Evolutionary conservation across 2,888 invertebrate species (phyloP), one percentile per base, ranked within the genome.

Genomic region (Aphidoletes aphidimyza): DNA sequence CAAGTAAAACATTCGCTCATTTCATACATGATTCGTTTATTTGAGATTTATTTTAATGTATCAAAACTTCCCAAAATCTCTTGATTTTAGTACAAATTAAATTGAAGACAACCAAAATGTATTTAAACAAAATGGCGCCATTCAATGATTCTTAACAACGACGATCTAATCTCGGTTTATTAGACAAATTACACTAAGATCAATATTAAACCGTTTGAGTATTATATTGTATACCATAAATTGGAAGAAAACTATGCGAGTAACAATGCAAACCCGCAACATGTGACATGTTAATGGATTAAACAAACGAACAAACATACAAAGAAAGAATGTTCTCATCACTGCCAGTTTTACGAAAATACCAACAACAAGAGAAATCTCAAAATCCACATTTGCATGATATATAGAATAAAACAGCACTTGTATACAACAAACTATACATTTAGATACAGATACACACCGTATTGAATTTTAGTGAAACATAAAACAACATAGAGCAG

Each of bases 311-410:
- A 17, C n/a, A 47, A 47, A 47, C 9, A 47, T 11, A 47, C 17
- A 9, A 47, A 47, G 54, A 54, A 8, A 22, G n/a, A 54, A 54
- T 30, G 30, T 69, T 69, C 69, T 26, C 69, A 69, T 69, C 69
- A 69, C 69, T 69, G 69, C 69, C 69, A 30, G 26, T 69, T 69
- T 69, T 69, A 69, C 34, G 69, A 69, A 69, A 54, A 2, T 14
- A 42, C 6, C 6, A 42, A 42, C 42, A 42, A 42, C 42, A 42
- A 22, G 26, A 54, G 26, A 54, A n/a, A 54, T 69, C 69, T 69
- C 69, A 30, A 69, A 30, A 69, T 69, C 34, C 69, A 69, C 0
- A 54, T 54, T 54, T 22, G 54, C 54, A 54, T 54, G 1, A 22
- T 54, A 47, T 2, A 11, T 11, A 47, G 19, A 5, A 22, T 6